Evolutionary conservation across 1,140 invertebrate genomes (phyloP).

Genomic region (Samia ricini): DNA sequence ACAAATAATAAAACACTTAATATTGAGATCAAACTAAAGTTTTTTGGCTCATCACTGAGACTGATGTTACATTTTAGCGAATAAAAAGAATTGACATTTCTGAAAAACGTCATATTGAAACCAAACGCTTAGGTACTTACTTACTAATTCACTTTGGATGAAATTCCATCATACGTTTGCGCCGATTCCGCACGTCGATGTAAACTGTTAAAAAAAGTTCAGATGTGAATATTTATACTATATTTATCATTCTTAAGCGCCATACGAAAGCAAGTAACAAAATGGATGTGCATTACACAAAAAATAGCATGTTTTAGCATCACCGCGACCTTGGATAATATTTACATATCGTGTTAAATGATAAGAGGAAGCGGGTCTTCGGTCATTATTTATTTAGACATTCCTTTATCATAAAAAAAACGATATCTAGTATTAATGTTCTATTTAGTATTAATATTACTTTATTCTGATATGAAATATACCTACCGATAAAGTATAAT

Average conservation of each 20-base stretch:
- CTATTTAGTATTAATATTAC: too few species aligned
- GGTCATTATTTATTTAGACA: background rate
- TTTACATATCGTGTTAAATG: background rate
- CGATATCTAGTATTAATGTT: too few species aligned
- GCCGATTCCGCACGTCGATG: background rate
- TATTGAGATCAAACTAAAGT: too few species aligned
- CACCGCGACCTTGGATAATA: background rate
- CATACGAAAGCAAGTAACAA: conserved; percentile 5
- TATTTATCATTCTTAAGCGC: background rate
- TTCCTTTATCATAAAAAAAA: background rate
- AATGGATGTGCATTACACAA: conserved; percentile 9
- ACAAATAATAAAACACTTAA: too few species aligned
- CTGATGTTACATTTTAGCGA: too few species aligned
- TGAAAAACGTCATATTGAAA: too few species aligned
- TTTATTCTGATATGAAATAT: too few species aligned
- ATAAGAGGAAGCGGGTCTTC: background rate
- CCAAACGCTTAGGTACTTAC: background rate
- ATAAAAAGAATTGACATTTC: too few species aligned
- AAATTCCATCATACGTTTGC: background rate
- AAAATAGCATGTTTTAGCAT: background rate
- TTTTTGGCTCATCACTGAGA: too few species aligned
- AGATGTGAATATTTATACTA: conserved; percentile 4
- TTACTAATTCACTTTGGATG: background rate
- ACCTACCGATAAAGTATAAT: too few species aligned
- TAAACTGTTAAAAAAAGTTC: background rate